Evolutionary conservation across 2,888 invertebrate species (phyloP), one percentile per base, ranked within the genome.

Genomic region (Amphipoea lucens): DNA sequence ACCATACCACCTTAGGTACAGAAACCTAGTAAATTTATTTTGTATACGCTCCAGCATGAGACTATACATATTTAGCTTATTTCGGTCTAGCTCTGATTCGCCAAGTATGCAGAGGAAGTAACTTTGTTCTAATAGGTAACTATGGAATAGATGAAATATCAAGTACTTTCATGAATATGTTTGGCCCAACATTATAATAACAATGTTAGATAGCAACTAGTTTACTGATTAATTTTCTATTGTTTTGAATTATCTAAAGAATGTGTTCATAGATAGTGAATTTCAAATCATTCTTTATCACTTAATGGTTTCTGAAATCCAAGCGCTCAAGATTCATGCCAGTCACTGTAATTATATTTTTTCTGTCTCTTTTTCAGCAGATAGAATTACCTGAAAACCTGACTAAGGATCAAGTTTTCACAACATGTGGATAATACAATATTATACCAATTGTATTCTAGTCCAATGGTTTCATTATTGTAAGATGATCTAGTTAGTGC

Each of bases 161-260:
- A 29, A 62, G 29, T 14, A 62, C 62, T 62, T 29, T 63, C 63
- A 20, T 7, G 0, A 40, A 65, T n/a, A 2, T 60, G 3, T 54
- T 9, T 9, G 42, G 1, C 54, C 40, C 17, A 66, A 20, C 17
- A 54, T 54, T 36, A 36, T 11, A 12, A 9, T 9, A 36, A 51
- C 48, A 70, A 12, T 2, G 5, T n/a, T 54, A 40, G 54, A 36
- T 36, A 63, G 62, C 54, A 57, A 65, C 23, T 78, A 17, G 5
- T 29, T 48, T 29, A 75, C 62, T 60, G 70, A 81, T 81, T 74
- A 67, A 40, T 81, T 67, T 84, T 71, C 77, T 81, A 81, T 78
- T 81, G 63, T 74, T 40, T 63, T 73, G 65, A 63, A 42, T 70
- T 81, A 85, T 81, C 77, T 77, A 23, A 60, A 29, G 63, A 84